Evolutionary conservation across 1,140 invertebrate genomes (phyloP).

Genomic region (Thalassaphorura encarpata): DNA sequence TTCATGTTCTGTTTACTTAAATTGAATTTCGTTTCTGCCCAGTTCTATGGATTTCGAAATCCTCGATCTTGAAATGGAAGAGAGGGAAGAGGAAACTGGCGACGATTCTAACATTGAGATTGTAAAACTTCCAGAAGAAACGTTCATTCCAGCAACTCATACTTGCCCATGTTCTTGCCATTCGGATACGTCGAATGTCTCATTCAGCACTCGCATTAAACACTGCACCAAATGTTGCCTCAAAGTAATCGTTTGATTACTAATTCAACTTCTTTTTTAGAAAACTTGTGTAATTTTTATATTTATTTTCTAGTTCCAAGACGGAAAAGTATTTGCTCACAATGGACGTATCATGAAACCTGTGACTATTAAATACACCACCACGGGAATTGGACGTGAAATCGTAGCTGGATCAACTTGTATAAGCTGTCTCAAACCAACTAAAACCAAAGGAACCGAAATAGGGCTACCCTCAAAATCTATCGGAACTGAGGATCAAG

Average conservation of each 20-base stretch:
- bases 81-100: no score
- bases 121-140: slow-evolving; percentile 28
- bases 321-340: slow-evolving; percentile 26
- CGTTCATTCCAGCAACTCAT: slow-evolving; percentile 13
- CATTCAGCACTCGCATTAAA: slow-evolving; percentile 11
- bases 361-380: slow-evolving; percentile 19
- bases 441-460: no score
- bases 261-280: background rate
- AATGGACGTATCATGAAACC: slow-evolving; percentile 26
- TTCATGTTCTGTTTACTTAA: background rate
- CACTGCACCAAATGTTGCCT: slow-evolving; percentile 30
- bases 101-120: slow-evolving; percentile 13
- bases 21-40: slow-evolving; percentile 10
- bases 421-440: background rate
- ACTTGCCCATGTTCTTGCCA: slow-evolving; percentile 29
- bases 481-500: no score
- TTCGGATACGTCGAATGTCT: slow-evolving; percentile 10
- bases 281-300: background rate
- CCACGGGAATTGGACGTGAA: background rate
- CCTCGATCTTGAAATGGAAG: slow-evolving; percentile 26
- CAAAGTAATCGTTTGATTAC: slow-evolving; percentile 12
- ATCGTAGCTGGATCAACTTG: background rate
- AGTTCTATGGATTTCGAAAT: slow-evolving; percentile 28
- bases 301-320: slow-evolving; percentile 22
- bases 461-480: no score